These are phyloP conservation scores for Neogobius melanostomus DNA, from an alignment of 2,113 vertebrate genomes.

Conservation along the genomic window DNA sequence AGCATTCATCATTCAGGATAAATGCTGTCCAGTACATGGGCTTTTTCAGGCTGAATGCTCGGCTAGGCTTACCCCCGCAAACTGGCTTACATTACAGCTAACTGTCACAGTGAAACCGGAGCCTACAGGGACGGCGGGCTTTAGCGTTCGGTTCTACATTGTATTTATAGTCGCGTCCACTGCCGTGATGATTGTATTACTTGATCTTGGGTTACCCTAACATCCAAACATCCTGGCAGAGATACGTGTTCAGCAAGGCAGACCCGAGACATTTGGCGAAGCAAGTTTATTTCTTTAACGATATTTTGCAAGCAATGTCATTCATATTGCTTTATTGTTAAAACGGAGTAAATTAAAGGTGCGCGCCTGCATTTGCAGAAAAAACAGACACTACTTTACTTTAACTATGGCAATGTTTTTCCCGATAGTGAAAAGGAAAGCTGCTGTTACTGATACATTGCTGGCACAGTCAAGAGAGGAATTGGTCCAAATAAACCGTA, in stretches of 20 bases:
- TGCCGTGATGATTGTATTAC: conserved; percentile 24
- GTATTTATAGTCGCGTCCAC: conserved; percentile 43
- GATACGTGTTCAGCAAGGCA: background rate
- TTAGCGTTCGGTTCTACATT: conserved; percentile 15
- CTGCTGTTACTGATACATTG: too few species aligned
- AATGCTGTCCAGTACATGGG: conserved; percentile 22
- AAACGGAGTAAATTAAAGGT: too few species aligned
- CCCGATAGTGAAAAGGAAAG: too few species aligned
- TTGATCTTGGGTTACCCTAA: conserved; percentile 34
- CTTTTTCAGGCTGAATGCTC: conserved; percentile 23
- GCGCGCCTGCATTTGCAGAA: too few species aligned
- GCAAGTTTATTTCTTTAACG: too few species aligned
- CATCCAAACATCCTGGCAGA: conserved; percentile 18
- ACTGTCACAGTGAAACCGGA: conserved; percentile 43
- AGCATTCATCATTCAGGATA: conserved; percentile 41
- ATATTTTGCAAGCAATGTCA: too few species aligned
- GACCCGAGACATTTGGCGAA: conserved; percentile 11
- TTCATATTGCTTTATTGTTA: too few species aligned
- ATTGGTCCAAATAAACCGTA: background rate
- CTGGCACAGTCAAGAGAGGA: conserved; percentile 8
- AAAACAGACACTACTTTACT: too few species aligned
- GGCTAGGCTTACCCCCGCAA: conserved; percentile 34
- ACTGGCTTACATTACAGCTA: conserved; percentile 37
- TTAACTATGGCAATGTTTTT: too few species aligned
- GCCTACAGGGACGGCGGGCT: conserved; percentile 15